A percentile compares a stretch with the other conserved stretches of the same genome.
Conservation (phyloP, 1,140 invertebrate species). For the Papilio machaon region DNA sequence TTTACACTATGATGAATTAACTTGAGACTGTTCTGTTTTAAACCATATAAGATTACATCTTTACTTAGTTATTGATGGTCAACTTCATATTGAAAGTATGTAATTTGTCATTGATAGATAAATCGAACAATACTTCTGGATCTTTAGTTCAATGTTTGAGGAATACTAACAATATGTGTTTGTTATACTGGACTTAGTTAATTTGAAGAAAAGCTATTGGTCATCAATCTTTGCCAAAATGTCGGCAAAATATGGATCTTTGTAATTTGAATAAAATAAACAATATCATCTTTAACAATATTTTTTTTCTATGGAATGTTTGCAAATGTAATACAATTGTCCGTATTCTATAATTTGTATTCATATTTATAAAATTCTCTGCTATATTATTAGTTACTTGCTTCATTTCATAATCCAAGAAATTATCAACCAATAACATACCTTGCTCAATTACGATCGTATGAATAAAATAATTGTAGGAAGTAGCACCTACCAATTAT, state of each 20-base stretch:
- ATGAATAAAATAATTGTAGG: neutral
- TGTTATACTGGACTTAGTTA: too few species aligned
- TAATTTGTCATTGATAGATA: neutral
- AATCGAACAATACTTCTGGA: neutral
- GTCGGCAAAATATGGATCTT: too few species aligned
- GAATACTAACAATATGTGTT: neutral
- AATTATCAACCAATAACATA: neutral
- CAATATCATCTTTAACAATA: too few species aligned
- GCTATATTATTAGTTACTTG: too few species aligned
- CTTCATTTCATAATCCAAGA: neutral
- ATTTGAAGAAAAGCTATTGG: too few species aligned
- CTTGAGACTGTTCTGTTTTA: neutral
- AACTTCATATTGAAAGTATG: neutral
- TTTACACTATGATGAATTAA: conserved; percentile 1
- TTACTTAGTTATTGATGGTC: neutral
- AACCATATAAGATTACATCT: neutral
- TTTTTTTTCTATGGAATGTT: too few species aligned
- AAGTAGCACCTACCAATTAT: neutral
- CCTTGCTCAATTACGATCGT: neutral
- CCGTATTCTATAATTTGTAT: too few species aligned
- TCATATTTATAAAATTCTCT: too few species aligned
- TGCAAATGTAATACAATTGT: too few species aligned
- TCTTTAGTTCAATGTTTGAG: neutral
- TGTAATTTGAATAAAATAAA: too few species aligned
- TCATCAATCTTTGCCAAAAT: too few species aligned